Percentiles rank a stretch among this genome's conserved stretches.
Conservation (phyloP, 2,113 vertebrate genomes). For the Microtus ochrogaster region DNA sequence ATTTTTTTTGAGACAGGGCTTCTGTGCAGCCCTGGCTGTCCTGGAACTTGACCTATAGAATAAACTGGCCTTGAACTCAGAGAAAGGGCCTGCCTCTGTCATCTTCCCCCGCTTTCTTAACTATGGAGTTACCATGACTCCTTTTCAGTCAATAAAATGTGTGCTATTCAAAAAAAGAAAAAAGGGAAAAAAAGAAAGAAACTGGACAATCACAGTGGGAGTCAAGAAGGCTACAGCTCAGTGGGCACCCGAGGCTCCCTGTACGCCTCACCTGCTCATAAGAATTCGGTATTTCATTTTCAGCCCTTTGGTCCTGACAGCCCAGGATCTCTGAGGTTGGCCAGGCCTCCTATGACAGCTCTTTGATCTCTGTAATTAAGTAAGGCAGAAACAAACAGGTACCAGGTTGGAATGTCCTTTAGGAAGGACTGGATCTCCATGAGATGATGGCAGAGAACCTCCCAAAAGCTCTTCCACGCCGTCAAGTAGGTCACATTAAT, state of each 20-base stretch:
- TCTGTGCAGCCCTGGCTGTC: not conserved
- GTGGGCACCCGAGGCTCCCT: not conserved
- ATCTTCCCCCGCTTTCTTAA: not conserved
- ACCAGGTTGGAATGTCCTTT: not conserved
- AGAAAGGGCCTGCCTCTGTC: not conserved
- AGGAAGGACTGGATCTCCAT: not conserved
- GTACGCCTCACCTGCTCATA: not conserved
- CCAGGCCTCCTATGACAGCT: not conserved
- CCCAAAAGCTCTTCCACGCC: not conserved
- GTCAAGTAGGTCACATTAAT: not conserved
- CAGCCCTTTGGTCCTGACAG: not conserved
- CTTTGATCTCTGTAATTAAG: not conserved
- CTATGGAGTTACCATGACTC: not conserved
- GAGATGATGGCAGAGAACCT: not conserved
- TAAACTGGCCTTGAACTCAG: not conserved
- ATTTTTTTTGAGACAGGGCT: not conserved
- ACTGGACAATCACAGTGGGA: not conserved
- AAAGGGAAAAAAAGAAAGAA: no score
- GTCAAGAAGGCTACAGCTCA: not conserved
- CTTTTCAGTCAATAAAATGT: constrained; percentile 54
- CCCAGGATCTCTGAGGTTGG: not conserved
- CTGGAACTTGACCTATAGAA: not conserved
- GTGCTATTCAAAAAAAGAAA: not conserved
- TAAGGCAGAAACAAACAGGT: not conserved
- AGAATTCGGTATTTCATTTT: not conserved